Evolutionary conservation across 2,888 invertebrate genomes (phyloP), one percentile per base, ranked within the genome.

Genomic region (Drosophila pseudotalamancana): DNA sequence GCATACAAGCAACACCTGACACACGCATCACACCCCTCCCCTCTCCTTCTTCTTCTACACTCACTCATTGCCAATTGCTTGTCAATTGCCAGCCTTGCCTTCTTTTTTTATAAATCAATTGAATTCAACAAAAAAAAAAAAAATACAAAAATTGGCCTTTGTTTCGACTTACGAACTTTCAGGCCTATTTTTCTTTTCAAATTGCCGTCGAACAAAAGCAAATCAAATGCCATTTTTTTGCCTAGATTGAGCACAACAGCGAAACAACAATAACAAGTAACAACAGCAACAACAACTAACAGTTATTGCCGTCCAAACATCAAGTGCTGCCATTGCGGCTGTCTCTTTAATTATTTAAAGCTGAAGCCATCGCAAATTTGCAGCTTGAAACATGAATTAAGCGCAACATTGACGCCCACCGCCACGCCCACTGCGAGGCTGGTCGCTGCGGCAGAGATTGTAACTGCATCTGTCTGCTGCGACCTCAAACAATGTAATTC

Each of bases 401-500:
- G 54, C 46, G 49, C 54, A 59, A 59, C 54, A 72, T n/a, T 60
- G 54, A 54, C 73, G 73, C 70, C 73, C 67, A 51, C 43, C 16
- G 54, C 29, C 60, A 60, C 31, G 21, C 45, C 14, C 19, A 49
- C 27, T 9, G 42, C 45, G 37, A 27, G 56, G n/a, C n/a, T n/a
- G 21, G 39, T 46, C 18, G 45, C 43, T n/a, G 21, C 49, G 21
- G 40, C 32, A n/a, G n/a, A n/a, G n/a, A n/a, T n/a, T n/a, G n/a
- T n/a, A 46, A 50, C 46, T 62, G 34, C 48, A 53, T 29, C 54
- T 64, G 57, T 60, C 59, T 59, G 62, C 53, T 39, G 71, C 73
- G 68, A 73, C 81, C 79, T 65, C 88, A 86, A 84, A 83, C 84
- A 84, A 77, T 88, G 84, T 88, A 86, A 84, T 86, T 88, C 87